Base-by-base conservation (phyloP, 2,888 invertebrate genomes). In the Thereva unica region DNA sequence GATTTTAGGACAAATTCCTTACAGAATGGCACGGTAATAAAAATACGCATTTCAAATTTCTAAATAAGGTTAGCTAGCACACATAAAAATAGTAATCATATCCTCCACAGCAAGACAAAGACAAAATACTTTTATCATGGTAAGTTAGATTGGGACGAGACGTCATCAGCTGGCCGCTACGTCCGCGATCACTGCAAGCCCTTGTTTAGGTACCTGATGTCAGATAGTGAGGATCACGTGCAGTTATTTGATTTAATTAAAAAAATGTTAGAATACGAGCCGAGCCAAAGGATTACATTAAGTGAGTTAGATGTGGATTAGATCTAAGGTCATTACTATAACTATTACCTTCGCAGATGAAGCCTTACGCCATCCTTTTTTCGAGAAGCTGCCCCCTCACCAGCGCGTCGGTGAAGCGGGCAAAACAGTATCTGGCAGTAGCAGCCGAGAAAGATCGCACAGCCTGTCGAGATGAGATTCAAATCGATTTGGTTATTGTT, bases 71-170 rank as follows among this genome's bases (percentile, higher is more conserved):
- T 59, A 44, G 35, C 23, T 53, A 23, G 50, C 66, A 61, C 45
- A 52, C 57, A 67, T 50, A 64, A 45, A 73, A 78, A 68, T 76
- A 80, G 80, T 74, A 79, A 78, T 75, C 76, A 78, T 73, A 74
- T 76, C 76, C 78, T 77, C 78, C 85, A 73, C 83, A 92, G 92
- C 73, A 93, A 92, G 85, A 93, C 93, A 69, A 94, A 95, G 84
- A 97, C 96, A 74, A 97, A 96, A 84, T 99, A 98, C 83, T 99
- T 98, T 83, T 95, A 96, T 83, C 93, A 96, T 80, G 97, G 97
- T 64, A 93, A 93, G 84, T 86, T 99, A 78, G 96, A 96, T 82
- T 99, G 98, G 98, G 96, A 97, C 80, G 95, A 95, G 74, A 94
- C 95, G 79, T 95, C 94, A 77, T 92, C 94, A 59, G 95, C 96